Conservation (phyloP, 2,113 vertebrate species). For the Megaceryle maxima region DNA sequence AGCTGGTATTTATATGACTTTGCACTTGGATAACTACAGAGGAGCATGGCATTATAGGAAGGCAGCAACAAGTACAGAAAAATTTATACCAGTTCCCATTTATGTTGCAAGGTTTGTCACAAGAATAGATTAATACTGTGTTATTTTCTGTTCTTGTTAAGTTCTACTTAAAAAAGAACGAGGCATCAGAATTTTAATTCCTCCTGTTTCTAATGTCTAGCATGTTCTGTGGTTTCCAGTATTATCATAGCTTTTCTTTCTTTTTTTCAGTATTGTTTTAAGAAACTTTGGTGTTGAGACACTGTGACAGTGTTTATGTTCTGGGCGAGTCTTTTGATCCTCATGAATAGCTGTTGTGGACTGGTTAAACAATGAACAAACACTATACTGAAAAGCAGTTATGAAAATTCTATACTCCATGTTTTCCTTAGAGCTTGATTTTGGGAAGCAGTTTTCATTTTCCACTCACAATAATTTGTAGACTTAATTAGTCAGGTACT, state of each 20-base stretch:
- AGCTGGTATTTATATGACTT: conserved; percentile 20
- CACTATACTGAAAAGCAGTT: background rate
- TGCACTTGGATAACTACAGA: background rate
- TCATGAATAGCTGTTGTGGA: background rate
- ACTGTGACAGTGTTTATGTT: background rate
- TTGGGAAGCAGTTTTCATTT: background rate
- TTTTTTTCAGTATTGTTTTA: background rate
- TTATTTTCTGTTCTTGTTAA: conserved; percentile 56
- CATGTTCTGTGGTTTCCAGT: background rate
- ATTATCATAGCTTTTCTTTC: background rate
- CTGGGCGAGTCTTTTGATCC: background rate
- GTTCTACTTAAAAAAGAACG: conserved; percentile 37
- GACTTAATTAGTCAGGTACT: background rate
- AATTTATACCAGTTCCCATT: background rate
- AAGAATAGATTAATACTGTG: conserved; percentile 31
- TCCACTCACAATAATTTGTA: background rate
- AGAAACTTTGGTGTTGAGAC: background rate
- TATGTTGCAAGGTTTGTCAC: conserved; percentile 12
- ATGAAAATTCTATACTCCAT: background rate
- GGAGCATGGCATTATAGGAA: background rate
- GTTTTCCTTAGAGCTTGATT: background rate
- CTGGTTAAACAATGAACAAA: background rate
- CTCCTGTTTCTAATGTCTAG: background rate
- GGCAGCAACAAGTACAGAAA: background rate
- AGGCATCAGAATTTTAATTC: conserved; percentile 18